Evolutionary conservation across 2,888 invertebrate genomes (phyloP).

Genomic region (Epicampocera succincta): DNA sequence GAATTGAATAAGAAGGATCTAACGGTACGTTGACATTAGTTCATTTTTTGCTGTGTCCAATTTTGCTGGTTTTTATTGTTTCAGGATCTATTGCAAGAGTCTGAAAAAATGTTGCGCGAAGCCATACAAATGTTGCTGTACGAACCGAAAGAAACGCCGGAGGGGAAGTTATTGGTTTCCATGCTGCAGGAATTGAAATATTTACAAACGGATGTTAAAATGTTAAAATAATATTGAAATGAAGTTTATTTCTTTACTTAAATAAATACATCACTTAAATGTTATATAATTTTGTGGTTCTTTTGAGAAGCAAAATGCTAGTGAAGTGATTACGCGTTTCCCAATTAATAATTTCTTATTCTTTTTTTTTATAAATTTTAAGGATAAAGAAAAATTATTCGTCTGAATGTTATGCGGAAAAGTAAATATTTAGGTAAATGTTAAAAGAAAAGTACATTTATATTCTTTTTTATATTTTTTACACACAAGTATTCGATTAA

Average conservation of each 20-base stretch:
- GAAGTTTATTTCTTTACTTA: not conserved
- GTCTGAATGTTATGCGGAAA: too few relatives aligned
- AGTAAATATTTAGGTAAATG: too few relatives aligned
- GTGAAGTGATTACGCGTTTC: constrained; percentile 10
- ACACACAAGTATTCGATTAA: too few relatives aligned
- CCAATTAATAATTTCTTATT: not conserved
- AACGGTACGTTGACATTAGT: constrained; percentile 78
- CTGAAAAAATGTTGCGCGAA: constrained; percentile 84
- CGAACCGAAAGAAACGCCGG: constrained; percentile 88
- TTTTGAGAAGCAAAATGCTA: not conserved
- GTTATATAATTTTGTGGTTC: constrained; percentile 24
- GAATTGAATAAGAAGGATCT: constrained; percentile 73
- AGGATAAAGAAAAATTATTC: not conserved
- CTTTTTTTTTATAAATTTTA: not conserved
- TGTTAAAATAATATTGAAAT: constrained; percentile 67
- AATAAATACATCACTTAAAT: constrained; percentile 34
- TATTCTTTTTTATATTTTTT: too few relatives aligned
- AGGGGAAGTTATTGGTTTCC: constrained; percentile 86
- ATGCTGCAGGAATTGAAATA: constrained; percentile 86
- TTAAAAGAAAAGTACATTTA: too few relatives aligned
- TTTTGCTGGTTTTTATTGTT: constrained; percentile 28
- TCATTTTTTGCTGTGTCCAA: not conserved
- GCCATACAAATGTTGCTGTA: constrained; percentile 86
- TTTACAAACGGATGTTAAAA: constrained; percentile 83
- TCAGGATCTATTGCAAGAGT: constrained; percentile 84